Conservation (phyloP, 64 coral and sea anemone species). For the Catalaphyllia jardinei region DNA sequence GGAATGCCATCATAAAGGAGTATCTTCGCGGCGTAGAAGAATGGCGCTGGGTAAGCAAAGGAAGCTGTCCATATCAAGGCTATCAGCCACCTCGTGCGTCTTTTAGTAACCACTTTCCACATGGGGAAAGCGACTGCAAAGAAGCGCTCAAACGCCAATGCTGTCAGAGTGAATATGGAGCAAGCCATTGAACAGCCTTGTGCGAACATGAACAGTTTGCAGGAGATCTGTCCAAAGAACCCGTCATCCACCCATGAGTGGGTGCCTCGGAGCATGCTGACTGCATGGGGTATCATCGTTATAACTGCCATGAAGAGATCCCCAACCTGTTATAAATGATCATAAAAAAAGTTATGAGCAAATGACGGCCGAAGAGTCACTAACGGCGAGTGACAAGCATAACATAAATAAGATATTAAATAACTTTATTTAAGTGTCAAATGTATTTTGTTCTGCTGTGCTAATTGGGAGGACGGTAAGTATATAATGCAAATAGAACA, state of each 20-base stretch:
- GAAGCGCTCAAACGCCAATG: constrained; percentile 50
- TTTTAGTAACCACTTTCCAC: neutral
- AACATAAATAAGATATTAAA: too few species aligned
- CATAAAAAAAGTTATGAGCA: neutral
- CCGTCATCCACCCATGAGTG: constrained; percentile 16
- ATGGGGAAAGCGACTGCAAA: constrained; percentile 57
- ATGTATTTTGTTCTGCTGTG: too few species aligned
- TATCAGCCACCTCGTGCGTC: constrained; percentile 34
- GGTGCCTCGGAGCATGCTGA: neutral
- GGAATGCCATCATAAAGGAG: neutral
- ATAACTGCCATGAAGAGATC: constrained; percentile 55
- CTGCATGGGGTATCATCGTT: constrained; percentile 21
- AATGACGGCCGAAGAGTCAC: too few species aligned
- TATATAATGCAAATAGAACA: too few species aligned
- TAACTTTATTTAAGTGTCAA: too few species aligned
- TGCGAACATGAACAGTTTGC: constrained; percentile 36
- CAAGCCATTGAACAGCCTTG: constrained; percentile 43
- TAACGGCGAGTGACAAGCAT: too few species aligned
- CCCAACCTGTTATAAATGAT: constrained; percentile 9
- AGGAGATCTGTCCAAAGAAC: constrained; percentile 30
- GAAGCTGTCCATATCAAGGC: constrained; percentile 1
- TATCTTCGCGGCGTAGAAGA: constrained; percentile 21
- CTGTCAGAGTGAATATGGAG: constrained; percentile 64
- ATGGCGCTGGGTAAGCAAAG: neutral
- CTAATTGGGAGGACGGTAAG: too few species aligned